phyloP scores from a whole-genome alignment of 2,113 vertebrate species.

The Aplodontia rufa region DNA sequence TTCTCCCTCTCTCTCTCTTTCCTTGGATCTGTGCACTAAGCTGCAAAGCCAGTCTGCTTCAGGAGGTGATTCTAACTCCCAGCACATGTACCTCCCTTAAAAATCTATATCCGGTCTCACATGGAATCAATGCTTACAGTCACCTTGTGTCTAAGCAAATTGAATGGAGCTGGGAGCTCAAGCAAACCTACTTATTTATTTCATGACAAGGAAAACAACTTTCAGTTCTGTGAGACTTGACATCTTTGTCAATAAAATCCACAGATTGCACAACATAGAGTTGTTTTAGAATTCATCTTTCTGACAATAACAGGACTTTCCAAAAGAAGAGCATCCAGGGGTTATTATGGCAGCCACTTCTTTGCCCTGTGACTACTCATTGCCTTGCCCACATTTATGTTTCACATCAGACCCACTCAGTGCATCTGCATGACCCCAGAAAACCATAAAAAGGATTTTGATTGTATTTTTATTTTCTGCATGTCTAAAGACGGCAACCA shows the following conservation, averaged over 20 bases:
- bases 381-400: background rate
- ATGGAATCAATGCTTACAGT: slow-evolving; percentile 82
- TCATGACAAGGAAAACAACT: slow-evolving; percentile 82
- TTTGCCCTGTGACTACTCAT: background rate
- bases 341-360: slow-evolving; percentile 19
- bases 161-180: slow-evolving; percentile 81
- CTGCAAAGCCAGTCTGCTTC: slow-evolving; percentile 14
- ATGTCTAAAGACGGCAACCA: slow-evolving; percentile 44
- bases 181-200: slow-evolving; percentile 83
- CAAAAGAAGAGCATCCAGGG: slow-evolving; percentile 69
- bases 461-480: slow-evolving; percentile 31
- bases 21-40: background rate
- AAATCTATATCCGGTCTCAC: slow-evolving; percentile 82
- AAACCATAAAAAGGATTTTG: slow-evolving; percentile 30
- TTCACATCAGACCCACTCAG: background rate
- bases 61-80: slow-evolving; percentile 66
- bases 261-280: slow-evolving; percentile 78
- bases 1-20: background rate
- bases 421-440: background rate
- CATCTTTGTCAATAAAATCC: slow-evolving; percentile 87
- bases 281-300: slow-evolving; percentile 86
- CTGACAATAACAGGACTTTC: slow-evolving; percentile 80
- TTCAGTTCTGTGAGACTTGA: slow-evolving; percentile 80
- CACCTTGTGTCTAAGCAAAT: slow-evolving; percentile 85
- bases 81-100: slow-evolving; percentile 67